Base-by-base conservation (phyloP, 1,140 invertebrate genomes). In the Danaus plexippus region DNA sequence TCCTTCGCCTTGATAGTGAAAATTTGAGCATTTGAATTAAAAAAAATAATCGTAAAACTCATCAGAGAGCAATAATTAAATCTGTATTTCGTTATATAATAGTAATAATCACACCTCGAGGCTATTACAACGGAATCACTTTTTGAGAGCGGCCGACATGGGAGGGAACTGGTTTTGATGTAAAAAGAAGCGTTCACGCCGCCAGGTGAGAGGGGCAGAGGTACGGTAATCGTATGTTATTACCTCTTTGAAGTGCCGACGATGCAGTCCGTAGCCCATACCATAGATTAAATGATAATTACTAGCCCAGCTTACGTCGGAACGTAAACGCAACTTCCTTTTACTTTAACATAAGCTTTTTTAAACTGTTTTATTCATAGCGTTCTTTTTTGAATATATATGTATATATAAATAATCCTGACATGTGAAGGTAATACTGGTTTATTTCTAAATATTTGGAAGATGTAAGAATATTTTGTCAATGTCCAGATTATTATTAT, bases 231-330 rank as follows among this genome's bases (percentile, higher is more conserved):
- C 74, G 73, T 79, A 73, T 72, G 67, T 77, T 79, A 79, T 80
- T 80, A 77, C 72, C 61, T 59, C 80, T 84, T 84, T 84, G 78
- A 80, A 70, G 73, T 75, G 67, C 78, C 76, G 76, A 73, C 72
- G 62, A 65, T 65, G 59, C 69, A 60, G 63, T 64, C 64, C 58
- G 63, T 32, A 32, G 22, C 22, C 22, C 65, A 66, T 61, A 60
- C 59, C 69, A 58, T 69, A 66, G 63, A 72, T 70, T 68, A 64
- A 69, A 71, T 64, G 54, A 68, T 63, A 58, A 59, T 58, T 64
- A 57, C 54, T 44, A 43, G 53, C 52, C 45, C 43, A 43, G 48
- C 43, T 54, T 49, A 50, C 10, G 41, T 32, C 22, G 22, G 13
- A 53, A 45, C n/a, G 43, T 10, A 44, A 43, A 2, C 42, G 51